Base-by-base conservation (phyloP, 2,113 vertebrate species). In the Accipiter virgatus region DNA sequence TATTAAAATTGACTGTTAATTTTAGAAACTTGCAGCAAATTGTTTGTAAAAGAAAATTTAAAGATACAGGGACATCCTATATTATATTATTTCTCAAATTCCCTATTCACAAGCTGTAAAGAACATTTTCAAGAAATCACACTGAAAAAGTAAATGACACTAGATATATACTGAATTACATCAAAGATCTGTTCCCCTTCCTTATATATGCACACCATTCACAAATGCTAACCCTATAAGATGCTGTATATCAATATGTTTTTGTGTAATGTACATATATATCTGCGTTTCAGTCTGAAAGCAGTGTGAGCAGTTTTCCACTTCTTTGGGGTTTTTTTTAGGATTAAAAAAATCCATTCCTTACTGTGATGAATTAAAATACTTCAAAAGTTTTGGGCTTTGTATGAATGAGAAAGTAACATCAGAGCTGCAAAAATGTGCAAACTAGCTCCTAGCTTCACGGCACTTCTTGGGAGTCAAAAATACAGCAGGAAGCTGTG, bases 1-100 rank as follows among this genome's bases (percentile, higher is more conserved):
- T 96, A 95, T 95, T 95, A 96, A 96, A 93, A 90, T 92, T 73
- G 38, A 58, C 43, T 78, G 62, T 94, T 95, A 91, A 94, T 97
- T 95, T 95, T 92, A 93, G 89, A 93, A 90, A 78, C 79, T 90
- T 72, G 29, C 31, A 87, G n/a, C 31, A 96, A 90, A 88, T 62
- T 53, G 12, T 93, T 94, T 1, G 0, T 47, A n/a, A 75, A 95
- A 80, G 32, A 93, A 81, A 75, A 74, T 53, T 59, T 95, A 86
- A 96, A 92, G 72, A 47, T 65, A 59, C 40, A 68, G n/a, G 34
- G 56, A 61, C 27, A 77, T 25, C 17, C 2, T 61, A 21, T n/a
- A 8, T 20, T 6, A 11, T 50, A 32, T 68, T 43, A 40, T 58
- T 84, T 88, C 29, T 88, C 27, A 75, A 81, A 71, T 62, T 55